These are phyloP conservation scores for Fukomys damarensis DNA, from an alignment of 2,113 vertebrate species.

Conservation along the genomic window DNA sequence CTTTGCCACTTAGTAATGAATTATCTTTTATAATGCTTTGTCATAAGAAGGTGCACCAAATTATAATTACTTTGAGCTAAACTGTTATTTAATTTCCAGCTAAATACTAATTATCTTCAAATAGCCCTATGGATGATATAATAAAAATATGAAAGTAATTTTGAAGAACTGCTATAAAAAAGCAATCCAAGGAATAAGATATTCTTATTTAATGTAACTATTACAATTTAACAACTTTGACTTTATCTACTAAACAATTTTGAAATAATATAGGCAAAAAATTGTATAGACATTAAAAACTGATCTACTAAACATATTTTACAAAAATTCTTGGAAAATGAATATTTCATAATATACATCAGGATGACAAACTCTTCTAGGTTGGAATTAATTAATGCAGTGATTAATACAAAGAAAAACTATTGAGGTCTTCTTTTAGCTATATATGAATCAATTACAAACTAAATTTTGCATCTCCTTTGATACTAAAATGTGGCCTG, in stretches of 20 bases:
- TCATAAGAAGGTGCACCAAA: constrained; percentile 1
- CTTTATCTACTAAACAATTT: constrained; percentile 19
- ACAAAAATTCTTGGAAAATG: background rate
- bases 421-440: background rate
- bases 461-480: background rate
- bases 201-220: constrained; percentile 37
- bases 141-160: constrained; percentile 24
- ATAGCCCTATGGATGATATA: constrained; percentile 51
- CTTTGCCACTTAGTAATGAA: constrained; percentile 50
- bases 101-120: constrained; percentile 77
- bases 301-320: background rate
- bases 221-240: constrained; percentile 30
- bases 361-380: background rate
- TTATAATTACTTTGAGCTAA: constrained; percentile 60
- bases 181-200: constrained; percentile 14
- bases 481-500: background rate
- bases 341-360: background rate
- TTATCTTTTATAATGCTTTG: constrained; percentile 70
- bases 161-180: constrained; percentile 50
- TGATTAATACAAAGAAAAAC: background rate
- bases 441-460: background rate
- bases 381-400: background rate
- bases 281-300: background rate
- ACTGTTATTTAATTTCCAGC: constrained; percentile 71
- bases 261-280: background rate